Percentiles rank a stretch among this genome's conserved stretches.
Conservation (phyloP, 1,140 invertebrate species). For the Listronotus bonariensis region DNA sequence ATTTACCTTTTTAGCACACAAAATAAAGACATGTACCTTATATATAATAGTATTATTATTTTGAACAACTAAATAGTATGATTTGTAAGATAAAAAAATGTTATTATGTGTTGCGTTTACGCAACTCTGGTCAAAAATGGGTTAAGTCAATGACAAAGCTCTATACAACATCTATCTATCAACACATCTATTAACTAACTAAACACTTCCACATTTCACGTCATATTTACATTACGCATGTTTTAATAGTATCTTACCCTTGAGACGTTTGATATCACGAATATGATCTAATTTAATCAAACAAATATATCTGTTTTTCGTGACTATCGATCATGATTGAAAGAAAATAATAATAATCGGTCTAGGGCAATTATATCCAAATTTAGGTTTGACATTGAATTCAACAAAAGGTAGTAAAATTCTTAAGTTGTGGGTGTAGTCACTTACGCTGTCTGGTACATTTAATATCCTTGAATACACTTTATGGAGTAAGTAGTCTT, state of each 20-base stretch:
- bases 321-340: slow-evolving; percentile 14
- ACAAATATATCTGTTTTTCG: slow-evolving; percentile 16
- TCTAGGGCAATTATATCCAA: slow-evolving; percentile 6
- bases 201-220: too few species aligned
- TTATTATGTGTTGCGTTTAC: too few species aligned
- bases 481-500: too few species aligned
- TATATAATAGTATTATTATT: too few species aligned
- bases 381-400: slow-evolving; percentile 18
- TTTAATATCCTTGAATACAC: not conserved
- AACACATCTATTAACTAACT: too few species aligned
- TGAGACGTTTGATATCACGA: slow-evolving; percentile 18
- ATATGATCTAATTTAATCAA: slow-evolving; percentile 12
- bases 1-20: too few species aligned
- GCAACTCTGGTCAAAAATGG: too few species aligned
- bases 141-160: too few species aligned
- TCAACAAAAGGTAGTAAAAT: slow-evolving; percentile 1
- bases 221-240: not conserved
- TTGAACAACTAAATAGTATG: too few species aligned
- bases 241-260: slow-evolving; percentile 2
- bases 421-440: slow-evolving; percentile 15
- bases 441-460: slow-evolving; percentile 1
- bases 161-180: too few species aligned
- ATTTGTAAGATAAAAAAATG: too few species aligned
- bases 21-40: too few species aligned
- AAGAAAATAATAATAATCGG: slow-evolving; percentile 22